Conservation (phyloP, 2,113 vertebrate species). For the Sturnira hondurensis region DNA sequence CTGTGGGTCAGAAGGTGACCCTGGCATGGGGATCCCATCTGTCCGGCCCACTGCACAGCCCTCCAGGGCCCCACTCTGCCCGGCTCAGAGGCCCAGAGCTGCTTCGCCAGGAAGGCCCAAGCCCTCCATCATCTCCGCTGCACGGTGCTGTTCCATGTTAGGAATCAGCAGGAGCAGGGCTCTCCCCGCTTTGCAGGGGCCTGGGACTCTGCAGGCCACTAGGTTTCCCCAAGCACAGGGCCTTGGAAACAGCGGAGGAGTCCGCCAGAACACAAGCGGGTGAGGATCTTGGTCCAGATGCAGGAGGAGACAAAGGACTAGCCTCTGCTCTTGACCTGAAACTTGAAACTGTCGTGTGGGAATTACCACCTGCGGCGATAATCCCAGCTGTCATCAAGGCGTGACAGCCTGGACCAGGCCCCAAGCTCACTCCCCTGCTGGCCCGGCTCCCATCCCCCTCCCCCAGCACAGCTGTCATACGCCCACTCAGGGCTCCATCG, state of each 20-base stretch:
- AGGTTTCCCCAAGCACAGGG: not conserved
- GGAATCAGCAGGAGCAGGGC: not conserved
- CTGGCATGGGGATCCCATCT: not conserved
- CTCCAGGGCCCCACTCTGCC: not conserved
- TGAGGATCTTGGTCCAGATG: not conserved
- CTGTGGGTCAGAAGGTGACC: not conserved
- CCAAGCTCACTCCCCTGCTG: not conserved
- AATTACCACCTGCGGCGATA: constrained; percentile 56
- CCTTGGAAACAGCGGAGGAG: not conserved
- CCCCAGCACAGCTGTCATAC: not conserved
- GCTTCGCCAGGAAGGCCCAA: not conserved
- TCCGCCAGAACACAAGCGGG: not conserved
- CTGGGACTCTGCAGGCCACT: not conserved
- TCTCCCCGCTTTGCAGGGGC: not conserved
- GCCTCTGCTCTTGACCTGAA: constrained; percentile 27
- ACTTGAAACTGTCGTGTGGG: constrained; percentile 41
- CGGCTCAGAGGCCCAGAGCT: not conserved
- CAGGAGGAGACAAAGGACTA: not conserved
- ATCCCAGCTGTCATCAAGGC: constrained; percentile 30
- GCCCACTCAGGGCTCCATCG: not conserved
- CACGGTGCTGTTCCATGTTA: not conserved
- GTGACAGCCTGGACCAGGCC: not conserved
- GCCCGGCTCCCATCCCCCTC: not conserved
- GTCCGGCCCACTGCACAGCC: not conserved
- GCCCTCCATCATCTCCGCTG: not conserved